Conservation (phyloP, 1,140 invertebrate species). For the Sitophilus oryzae region DNA sequence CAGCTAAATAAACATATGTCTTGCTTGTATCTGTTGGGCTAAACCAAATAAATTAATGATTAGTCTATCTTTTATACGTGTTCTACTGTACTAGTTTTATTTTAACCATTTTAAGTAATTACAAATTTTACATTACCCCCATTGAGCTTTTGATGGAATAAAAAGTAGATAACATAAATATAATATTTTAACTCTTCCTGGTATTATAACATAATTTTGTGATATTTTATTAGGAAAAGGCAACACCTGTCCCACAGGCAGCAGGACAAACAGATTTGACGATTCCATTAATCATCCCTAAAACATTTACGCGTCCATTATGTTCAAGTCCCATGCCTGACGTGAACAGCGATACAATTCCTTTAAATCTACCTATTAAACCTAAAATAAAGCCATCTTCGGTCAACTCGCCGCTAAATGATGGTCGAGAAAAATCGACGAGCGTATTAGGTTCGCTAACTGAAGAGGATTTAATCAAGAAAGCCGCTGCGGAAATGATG, state of each 20-base stretch:
- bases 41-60: too few relatives aligned
- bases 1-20: too few relatives aligned
- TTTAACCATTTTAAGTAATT: too few relatives aligned
- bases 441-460: slow-evolving; percentile 50
- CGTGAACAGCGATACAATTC: slow-evolving; percentile 35
- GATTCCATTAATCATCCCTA: slow-evolving; percentile 43
- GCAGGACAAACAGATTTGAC: slow-evolving; percentile 35
- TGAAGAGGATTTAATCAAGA: slow-evolving; percentile 51
- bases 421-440: slow-evolving; percentile 28
- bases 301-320: slow-evolving; percentile 36
- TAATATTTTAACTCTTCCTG: too few relatives aligned
- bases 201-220: too few relatives aligned
- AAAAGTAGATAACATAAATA: too few relatives aligned
- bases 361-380: slow-evolving; percentile 43
- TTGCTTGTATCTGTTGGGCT: too few relatives aligned
- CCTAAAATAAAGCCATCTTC: slow-evolving; percentile 28
- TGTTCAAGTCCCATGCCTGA: slow-evolving; percentile 1
- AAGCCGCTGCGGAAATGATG: slow-evolving; percentile 54
- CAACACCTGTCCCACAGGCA: slow-evolving; percentile 8
- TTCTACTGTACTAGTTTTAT: too few relatives aligned
- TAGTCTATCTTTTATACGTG: too few relatives aligned
- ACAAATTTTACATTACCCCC: too few relatives aligned
- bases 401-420: slow-evolving; percentile 5
- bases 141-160: too few relatives aligned
- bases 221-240: slow-evolving; percentile 14